Percentiles rank a stretch among this genome's conserved stretches.
Evolutionary conservation across 2,888 invertebrate species (phyloP).

Genomic region (Himalopsyche kuldschensis): DNA sequence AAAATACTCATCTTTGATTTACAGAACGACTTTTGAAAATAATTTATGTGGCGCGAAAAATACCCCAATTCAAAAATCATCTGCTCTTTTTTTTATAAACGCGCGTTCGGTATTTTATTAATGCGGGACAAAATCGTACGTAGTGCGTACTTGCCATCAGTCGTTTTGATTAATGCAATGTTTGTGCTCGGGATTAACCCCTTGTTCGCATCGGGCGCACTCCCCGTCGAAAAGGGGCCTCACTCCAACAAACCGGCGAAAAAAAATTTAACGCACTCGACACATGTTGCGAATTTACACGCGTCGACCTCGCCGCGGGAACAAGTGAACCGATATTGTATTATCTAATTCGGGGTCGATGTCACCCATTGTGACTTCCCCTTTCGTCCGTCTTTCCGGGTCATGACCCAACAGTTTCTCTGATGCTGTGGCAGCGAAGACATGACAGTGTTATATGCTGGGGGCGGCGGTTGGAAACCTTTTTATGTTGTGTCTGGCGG

Average conservation of each 20-base stretch:
- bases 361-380: not conserved
- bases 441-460: not conserved
- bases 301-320: constrained; percentile 15
- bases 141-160: not conserved
- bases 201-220: not conserved
- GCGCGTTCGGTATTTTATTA: not conserved
- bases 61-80: no score
- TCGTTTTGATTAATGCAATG: not conserved
- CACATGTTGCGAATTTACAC: constrained; percentile 31
- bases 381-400: not conserved
- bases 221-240: not conserved
- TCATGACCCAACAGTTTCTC: not conserved
- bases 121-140: not conserved
- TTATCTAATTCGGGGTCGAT: constrained; percentile 19
- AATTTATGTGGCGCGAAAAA: no score
- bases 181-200: not conserved
- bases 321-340: constrained; percentile 28
- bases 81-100: not conserved
- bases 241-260: not conserved
- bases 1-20: no score
- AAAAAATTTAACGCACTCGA: constrained; percentile 24
- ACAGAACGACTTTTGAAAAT: no score
- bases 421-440: not conserved
- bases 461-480: no score
- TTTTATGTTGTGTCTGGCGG: no score